Evolutionary conservation across 2,113 vertebrate genomes (phyloP).

Genomic region (Elephantulus edwardii): DNA sequence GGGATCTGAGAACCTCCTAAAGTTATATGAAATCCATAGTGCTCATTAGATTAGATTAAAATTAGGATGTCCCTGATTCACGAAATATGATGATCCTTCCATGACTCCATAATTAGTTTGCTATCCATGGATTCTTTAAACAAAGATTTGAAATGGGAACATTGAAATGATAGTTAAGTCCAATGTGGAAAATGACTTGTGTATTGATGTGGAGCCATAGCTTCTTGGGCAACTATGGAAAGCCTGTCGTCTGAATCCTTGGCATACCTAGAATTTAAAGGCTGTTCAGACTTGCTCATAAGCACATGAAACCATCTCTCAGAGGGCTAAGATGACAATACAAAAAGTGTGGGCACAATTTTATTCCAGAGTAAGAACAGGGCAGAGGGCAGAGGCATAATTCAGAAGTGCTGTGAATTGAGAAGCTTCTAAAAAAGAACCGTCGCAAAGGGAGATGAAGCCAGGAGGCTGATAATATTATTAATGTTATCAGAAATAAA

Average conservation of each 20-base stretch:
- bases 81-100: not conserved
- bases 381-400: not conserved
- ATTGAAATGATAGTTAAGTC: not conserved
- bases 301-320: not conserved
- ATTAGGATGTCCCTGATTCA: not conserved
- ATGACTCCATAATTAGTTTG: not conserved
- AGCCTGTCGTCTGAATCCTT: not conserved
- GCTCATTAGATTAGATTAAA: conserved; percentile 18
- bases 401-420: not conserved
- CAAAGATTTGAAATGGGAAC: conserved; percentile 25
- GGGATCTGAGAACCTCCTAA: not conserved
- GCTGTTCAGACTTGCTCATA: not conserved
- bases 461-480: not conserved
- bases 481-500: not conserved
- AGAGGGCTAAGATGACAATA: not conserved
- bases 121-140: not conserved
- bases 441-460: not conserved
- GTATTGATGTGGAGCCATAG: not conserved
- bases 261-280: not conserved
- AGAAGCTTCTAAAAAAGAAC: not conserved
- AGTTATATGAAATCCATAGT: not conserved
- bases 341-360: not conserved
- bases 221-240: not conserved
- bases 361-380: not conserved
- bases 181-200: not conserved